Evolutionary conservation across 2,113 vertebrate genomes (phyloP).

Genomic region (Oncorhynchus mykiss): DNA sequence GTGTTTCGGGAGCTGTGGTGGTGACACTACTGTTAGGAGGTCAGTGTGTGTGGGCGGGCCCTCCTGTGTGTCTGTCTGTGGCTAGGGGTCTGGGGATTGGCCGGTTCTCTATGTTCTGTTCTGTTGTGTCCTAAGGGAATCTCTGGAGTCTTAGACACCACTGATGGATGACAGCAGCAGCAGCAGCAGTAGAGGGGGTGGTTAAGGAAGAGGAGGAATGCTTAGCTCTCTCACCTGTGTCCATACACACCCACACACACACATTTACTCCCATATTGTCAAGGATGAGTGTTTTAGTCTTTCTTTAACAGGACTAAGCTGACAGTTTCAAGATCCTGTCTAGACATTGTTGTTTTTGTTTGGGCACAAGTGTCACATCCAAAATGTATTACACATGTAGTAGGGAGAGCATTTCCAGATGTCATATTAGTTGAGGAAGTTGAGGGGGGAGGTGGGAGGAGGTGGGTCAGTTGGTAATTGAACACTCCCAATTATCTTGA

Average conservation of each 20-base stretch:
- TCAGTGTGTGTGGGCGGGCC: no score
- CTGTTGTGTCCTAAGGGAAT: neutral
- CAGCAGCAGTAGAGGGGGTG: neutral
- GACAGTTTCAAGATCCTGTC: no score
- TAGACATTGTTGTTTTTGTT: no score
- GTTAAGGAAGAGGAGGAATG: neutral
- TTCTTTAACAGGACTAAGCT: no score
- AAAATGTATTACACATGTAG: neutral
- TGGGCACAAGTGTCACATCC: neutral
- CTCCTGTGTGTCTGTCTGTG: constrained; percentile 11
- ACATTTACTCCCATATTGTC: neutral
- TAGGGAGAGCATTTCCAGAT: neutral
- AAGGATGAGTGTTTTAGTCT: neutral
- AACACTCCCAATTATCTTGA: constrained; percentile 41
- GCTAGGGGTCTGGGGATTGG: constrained; percentile 33
- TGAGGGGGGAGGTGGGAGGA: neutral
- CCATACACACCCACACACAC: neutral
- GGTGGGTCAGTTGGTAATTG: constrained; percentile 6
- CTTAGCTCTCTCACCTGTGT: no score
- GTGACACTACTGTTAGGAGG: constrained; percentile 40
- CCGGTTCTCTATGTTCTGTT: constrained; percentile 2
- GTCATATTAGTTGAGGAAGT: constrained; percentile 14
- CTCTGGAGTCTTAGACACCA: neutral
- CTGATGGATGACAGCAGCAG: neutral
- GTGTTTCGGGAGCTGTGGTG: constrained; percentile 44